phyloP scores from a whole-genome alignment of 2,797 vertebrate genomes.

The Tachyglossus aculeatus region DNA sequence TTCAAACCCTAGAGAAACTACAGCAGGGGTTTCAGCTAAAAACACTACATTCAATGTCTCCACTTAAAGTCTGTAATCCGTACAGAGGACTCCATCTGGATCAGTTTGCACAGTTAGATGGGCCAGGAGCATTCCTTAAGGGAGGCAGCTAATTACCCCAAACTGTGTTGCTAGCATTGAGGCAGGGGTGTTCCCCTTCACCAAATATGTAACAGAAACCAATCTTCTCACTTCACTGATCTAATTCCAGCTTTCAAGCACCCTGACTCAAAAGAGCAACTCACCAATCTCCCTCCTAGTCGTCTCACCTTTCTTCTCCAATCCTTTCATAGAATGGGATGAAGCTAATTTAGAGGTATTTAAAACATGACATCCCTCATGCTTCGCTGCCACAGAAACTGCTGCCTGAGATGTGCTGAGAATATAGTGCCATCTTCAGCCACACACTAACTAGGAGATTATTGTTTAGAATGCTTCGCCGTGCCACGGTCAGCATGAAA shows the following conservation, averaged over 20 bases:
- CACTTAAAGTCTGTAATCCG: not conserved
- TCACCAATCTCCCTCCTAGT: conserved; percentile 32
- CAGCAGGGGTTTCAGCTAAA: not conserved
- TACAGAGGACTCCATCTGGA: not conserved
- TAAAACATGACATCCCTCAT: not conserved
- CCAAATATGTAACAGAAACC: conserved; percentile 19
- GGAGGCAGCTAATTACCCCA: conserved; percentile 41
- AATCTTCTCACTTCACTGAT: conserved; percentile 48
- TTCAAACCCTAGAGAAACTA: conserved; percentile 22
- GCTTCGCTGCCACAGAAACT: conserved; percentile 5
- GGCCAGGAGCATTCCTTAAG: conserved; percentile 28
- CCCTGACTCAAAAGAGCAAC: conserved; percentile 41
- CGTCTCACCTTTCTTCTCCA: conserved; percentile 31
- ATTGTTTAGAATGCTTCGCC: conserved; percentile 6
- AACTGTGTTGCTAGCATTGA: not conserved
- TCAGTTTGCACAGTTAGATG: not conserved
- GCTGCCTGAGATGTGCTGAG: not conserved
- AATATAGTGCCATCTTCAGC: not conserved
- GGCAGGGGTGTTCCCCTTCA: conserved; percentile 15
- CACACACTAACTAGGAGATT: not conserved
- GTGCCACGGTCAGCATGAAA: conserved; percentile 2
- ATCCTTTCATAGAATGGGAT: conserved; percentile 27
- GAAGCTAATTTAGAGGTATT: conserved; percentile 20
- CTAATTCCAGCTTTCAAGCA: conserved; percentile 31
- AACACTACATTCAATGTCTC: not conserved